Conservation (phyloP, 1,140 invertebrate species). For the Epicauta chinensis region DNA sequence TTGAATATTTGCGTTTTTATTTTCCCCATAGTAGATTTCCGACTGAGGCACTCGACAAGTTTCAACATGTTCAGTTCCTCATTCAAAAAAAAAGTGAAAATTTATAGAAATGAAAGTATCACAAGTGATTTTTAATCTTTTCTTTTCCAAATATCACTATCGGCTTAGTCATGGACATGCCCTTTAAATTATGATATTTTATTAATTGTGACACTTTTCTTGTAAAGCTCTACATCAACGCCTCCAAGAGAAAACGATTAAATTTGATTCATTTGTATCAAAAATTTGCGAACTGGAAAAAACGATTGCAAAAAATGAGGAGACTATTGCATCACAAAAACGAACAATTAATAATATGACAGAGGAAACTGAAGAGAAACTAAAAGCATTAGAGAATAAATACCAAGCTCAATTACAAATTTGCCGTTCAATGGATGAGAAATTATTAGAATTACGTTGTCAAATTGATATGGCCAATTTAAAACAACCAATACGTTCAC, state of each 20-base stretch:
- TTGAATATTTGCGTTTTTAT: too few relatives aligned
- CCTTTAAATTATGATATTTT: too few relatives aligned
- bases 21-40: too few relatives aligned
- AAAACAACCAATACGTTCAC: slow-evolving; percentile 25
- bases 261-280: slow-evolving; percentile 45
- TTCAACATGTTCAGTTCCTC: too few relatives aligned
- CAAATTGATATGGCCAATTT: slow-evolving; percentile 43
- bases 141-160: too few relatives aligned
- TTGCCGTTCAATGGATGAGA: slow-evolving; percentile 59
- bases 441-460: slow-evolving; percentile 57
- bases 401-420: slow-evolving; percentile 62
- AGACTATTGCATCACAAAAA: slow-evolving; percentile 47
- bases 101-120: too few relatives aligned
- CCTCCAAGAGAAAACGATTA: slow-evolving; percentile 32
- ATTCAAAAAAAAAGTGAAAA: too few relatives aligned
- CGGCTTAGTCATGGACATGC: too few relatives aligned
- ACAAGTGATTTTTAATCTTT: too few relatives aligned
- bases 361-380: slow-evolving; percentile 48
- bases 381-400: slow-evolving; percentile 62
- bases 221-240: slow-evolving; percentile 36
- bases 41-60: too few relatives aligned
- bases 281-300: slow-evolving; percentile 48
- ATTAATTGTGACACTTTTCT: background rate
- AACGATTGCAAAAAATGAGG: slow-evolving; percentile 45
- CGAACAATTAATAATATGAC: slow-evolving; percentile 46